phyloP scores from a whole-genome alignment of 2,113 vertebrate genomes.

The Odobenus rosmarus region DNA sequence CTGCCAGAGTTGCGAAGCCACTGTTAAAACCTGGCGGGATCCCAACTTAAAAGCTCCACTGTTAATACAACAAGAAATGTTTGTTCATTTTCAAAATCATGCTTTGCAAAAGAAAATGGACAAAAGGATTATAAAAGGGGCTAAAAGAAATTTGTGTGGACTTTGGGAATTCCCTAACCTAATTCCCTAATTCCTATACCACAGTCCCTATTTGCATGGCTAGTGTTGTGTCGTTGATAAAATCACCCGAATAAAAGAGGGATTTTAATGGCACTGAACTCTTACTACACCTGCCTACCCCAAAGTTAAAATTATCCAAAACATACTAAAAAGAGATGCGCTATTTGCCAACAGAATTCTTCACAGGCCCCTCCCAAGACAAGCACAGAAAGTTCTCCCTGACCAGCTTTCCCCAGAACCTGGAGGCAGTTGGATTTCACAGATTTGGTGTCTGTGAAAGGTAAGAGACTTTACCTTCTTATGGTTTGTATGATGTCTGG shows the following conservation, averaged over 20 bases:
- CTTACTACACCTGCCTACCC: background rate
- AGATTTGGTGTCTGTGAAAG: background rate
- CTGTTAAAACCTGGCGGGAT: background rate
- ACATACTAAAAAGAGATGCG: background rate
- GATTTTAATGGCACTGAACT: background rate
- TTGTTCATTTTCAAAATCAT: background rate
- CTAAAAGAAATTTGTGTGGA: background rate
- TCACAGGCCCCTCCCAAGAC: background rate
- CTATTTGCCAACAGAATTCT: background rate
- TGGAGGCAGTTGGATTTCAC: background rate
- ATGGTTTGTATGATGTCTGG: rapidly evolving
- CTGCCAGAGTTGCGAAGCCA: background rate
- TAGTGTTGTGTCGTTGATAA: background rate
- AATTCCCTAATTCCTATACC: background rate
- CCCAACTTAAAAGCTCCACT: background rate
- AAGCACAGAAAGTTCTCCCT: background rate
- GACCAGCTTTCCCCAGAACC: background rate
- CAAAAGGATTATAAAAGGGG: background rate
- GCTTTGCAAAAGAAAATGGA: background rate
- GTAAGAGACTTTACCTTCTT: background rate
- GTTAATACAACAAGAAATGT: background rate
- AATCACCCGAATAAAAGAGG: background rate
- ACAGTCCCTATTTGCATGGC: background rate
- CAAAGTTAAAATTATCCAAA: background rate
- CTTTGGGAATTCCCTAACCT: background rate